Evolutionary conservation across 2,797 vertebrate genomes (phyloP), one percentile per base, ranked within the genome.

Genomic region (Fundulus diaphanus): DNA sequence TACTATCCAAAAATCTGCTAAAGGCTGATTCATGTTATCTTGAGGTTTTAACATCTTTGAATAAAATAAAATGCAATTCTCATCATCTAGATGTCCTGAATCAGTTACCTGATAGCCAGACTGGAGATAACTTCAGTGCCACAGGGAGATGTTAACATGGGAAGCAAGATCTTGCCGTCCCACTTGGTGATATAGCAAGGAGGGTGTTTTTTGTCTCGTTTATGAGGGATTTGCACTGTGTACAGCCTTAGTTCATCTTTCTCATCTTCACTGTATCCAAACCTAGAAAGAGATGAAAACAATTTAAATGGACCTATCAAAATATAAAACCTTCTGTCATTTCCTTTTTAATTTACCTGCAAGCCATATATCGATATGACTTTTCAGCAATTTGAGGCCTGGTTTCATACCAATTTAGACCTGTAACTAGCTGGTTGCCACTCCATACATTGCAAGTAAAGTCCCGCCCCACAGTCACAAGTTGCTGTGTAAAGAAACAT

Each of bases 181-280:
- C 98, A 99, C 90, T 99, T 99, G 73, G 97, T 99, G 88, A 99
- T 93, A 94, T 97, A 99, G 92, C 97, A 99, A 0, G 95, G 96
- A 0, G 94, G 96, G 0, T 96, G 97, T 15, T 95, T 96, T 11
- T 97, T 94, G 70, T 97, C 96, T 63, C 98, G 93, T 89, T 97
- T 98, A 90, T 99, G 96, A 12, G 98, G 98, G 82, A 99, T 97
- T 92, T 99, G 98, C 51, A 98, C 96, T 0, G 98, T 98, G 92
- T 98, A 99, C 61, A 99, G 96, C 69, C 97, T 94, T 79, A 97
- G 85, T 0, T 91, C 91, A 0, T 95, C 92, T 0, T 95, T 94
- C 33, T 96, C 95, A 90, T 98, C 98, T 73, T 96, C 96, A 66
- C 98, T 96, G 0, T 90, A 91, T 73, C 96, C 97, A 59, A 98